These are phyloP conservation scores for Troilus luridus DNA, from an alignment of 2,888 invertebrate species.

Conservation along the genomic window DNA sequence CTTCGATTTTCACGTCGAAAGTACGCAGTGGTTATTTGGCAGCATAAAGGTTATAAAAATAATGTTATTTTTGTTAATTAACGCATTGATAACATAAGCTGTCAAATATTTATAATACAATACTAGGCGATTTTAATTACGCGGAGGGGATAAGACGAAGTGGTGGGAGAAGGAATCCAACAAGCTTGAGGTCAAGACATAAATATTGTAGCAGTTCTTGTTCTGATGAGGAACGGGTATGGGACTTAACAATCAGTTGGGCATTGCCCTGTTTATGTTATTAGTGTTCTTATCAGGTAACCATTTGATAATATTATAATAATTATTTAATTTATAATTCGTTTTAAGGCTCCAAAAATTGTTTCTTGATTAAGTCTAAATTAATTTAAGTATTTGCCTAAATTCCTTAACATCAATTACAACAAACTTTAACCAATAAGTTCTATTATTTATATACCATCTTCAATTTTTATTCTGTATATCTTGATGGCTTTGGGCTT, in stretches of 20 bases:
- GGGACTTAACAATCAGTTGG: background rate
- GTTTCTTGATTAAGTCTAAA: background rate
- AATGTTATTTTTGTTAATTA: background rate
- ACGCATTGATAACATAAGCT: background rate
- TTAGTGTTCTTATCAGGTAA: slow-evolving; percentile 21
- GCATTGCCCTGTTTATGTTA: slow-evolving; percentile 2
- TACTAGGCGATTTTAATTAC: background rate
- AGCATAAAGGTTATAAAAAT: too few species aligned
- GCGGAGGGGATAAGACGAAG: background rate
- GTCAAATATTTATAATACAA: background rate
- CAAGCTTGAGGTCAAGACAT: slow-evolving; percentile 45
- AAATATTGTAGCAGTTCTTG: background rate
- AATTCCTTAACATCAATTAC: background rate
- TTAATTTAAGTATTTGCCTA: background rate
- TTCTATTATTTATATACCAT: background rate
- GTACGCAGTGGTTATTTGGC: too few species aligned
- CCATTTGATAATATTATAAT: background rate
- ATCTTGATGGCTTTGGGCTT: background rate
- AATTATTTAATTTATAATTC: background rate
- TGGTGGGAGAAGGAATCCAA: slow-evolving; percentile 32
- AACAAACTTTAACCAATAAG: background rate
- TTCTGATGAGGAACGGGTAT: slow-evolving; percentile 26
- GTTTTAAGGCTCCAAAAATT: background rate
- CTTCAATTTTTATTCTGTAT: background rate
- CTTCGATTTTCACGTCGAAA: too few species aligned